Evolutionary conservation across 2,888 invertebrate species (phyloP).

Genomic region (Spisula subtruncata): DNA sequence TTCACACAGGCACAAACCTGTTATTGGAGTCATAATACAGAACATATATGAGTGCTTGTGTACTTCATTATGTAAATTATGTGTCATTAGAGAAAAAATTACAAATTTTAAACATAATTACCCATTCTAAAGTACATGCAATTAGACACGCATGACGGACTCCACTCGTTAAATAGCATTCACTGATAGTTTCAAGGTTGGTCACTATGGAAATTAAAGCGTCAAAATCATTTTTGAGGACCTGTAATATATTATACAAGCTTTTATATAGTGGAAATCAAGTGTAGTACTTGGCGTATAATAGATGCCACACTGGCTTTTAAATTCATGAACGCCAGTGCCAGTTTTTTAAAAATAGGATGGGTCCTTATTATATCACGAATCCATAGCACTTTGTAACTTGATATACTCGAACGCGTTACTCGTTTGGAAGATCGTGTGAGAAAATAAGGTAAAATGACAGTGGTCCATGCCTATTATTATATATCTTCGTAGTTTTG

Average conservation of each 20-base stretch:
- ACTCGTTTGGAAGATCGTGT: too few species aligned
- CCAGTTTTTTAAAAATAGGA: too few species aligned
- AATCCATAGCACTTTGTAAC: too few species aligned
- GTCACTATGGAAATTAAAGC: slow-evolving; percentile 2
- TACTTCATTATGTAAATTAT: not conserved
- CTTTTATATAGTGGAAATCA: not conserved
- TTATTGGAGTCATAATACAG: too few species aligned
- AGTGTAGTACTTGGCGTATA: not conserved
- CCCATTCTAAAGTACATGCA: not conserved
- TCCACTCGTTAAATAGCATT: not conserved
- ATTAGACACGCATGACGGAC: not conserved
- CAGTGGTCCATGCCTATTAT: too few species aligned
- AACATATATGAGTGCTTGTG: too few species aligned
- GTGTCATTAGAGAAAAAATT: not conserved
- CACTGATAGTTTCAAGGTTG: not conserved
- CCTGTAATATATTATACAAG: not conserved
- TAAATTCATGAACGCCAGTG: not conserved
- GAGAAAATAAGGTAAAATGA: too few species aligned
- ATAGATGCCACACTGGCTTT: not conserved
- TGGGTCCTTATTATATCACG: too few species aligned
- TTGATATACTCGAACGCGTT: too few species aligned
- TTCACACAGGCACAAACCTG: not conserved
- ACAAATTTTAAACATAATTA: not conserved
- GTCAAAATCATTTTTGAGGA: not conserved
- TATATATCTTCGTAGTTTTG: too few species aligned